Conservation (phyloP, 2,113 vertebrate genomes). For the Myrmecobius fasciatus region DNA sequence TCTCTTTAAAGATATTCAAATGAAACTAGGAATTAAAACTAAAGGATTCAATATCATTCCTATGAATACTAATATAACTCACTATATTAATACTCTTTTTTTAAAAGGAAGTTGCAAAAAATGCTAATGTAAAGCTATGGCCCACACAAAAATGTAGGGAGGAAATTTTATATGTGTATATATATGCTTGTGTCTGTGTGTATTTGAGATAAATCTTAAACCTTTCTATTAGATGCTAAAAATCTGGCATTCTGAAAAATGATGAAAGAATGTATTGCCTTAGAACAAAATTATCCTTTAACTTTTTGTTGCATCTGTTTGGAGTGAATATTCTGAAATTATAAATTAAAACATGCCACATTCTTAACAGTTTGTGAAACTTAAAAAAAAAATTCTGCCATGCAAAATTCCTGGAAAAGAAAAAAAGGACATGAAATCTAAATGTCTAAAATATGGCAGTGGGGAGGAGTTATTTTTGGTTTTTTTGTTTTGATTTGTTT, state of each 20-base stretch:
- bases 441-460: slow-evolving; percentile 38
- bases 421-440: slow-evolving; percentile 35
- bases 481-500: neutral
- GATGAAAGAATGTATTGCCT: neutral
- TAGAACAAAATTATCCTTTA: slow-evolving; percentile 34
- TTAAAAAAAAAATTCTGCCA: slow-evolving; percentile 29
- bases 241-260: slow-evolving; percentile 21
- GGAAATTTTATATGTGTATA: neutral
- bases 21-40: neutral
- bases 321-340: slow-evolving; percentile 16
- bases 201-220: neutral
- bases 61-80: neutral
- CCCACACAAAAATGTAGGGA: neutral
- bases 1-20: neutral
- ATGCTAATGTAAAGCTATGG: neutral
- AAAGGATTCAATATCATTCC: neutral
- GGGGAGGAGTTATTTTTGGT: no score
- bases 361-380: neutral
- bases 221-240: slow-evolving; percentile 3
- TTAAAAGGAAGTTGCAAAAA: neutral
- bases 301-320: slow-evolving; percentile 31
- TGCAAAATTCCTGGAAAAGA: neutral
- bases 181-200: neutral
- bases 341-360: slow-evolving; percentile 43
- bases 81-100: neutral